phyloP scores from a whole-genome alignment of 2,113 vertebrate genomes.

The Haemorhous mexicanus region DNA sequence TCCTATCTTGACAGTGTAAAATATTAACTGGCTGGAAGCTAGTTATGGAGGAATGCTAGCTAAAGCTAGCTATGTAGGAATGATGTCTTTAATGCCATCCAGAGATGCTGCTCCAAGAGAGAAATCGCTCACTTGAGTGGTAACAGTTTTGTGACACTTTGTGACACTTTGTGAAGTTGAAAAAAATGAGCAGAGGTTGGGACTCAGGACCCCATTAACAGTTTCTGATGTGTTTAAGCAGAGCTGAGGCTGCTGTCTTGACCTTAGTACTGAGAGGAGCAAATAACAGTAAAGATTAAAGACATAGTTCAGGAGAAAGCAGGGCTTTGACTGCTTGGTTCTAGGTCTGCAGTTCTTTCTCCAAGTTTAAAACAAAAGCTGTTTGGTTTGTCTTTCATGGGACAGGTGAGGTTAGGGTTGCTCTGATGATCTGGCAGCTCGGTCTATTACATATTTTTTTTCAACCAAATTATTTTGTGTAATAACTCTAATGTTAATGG shows the following conservation, averaged over 20 bases:
- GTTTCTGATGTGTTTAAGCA: not conserved
- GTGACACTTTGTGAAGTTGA: not conserved
- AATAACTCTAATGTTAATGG: slow-evolving; percentile 72
- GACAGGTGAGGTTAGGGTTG: not conserved
- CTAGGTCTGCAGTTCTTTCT: not conserved
- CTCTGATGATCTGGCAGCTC: slow-evolving; percentile 35
- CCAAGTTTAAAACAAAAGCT: not conserved
- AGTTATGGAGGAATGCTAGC: too few relatives aligned
- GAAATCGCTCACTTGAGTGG: not conserved
- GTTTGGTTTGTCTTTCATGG: slow-evolving; percentile 68
- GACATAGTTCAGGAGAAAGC: not conserved
- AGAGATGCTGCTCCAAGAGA: not conserved
- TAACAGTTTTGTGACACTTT: not conserved
- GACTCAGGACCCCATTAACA: not conserved
- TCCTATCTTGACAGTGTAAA: not conserved
- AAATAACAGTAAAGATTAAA: not conserved
- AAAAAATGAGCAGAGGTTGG: not conserved
- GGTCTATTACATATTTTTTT: slow-evolving; percentile 56
- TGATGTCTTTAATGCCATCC: not conserved
- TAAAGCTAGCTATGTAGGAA: too few relatives aligned
- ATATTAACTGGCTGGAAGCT: not conserved
- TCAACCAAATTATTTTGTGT: slow-evolving; percentile 67
- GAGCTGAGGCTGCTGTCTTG: not conserved
- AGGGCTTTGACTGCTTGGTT: not conserved
- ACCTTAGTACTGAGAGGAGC: not conserved